Evolutionary conservation across 1,140 invertebrate genomes (phyloP), one percentile per base, ranked within the genome.

Genomic region (Scylla paramamosain): DNA sequence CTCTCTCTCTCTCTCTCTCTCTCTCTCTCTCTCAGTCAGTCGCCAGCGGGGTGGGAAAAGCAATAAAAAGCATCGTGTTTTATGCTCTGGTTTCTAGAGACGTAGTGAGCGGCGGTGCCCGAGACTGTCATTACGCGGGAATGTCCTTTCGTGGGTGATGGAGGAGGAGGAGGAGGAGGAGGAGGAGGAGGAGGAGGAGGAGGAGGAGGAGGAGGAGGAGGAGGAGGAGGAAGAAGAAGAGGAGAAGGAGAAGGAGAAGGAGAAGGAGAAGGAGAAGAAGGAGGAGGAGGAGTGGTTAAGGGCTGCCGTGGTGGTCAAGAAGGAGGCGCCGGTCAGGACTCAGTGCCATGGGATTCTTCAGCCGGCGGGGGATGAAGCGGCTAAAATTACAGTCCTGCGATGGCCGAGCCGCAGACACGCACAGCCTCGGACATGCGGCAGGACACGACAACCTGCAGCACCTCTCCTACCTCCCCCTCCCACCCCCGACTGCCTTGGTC

Each of bases 141-240:
- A 59, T 59, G 52, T 59, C 52, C 52, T 59, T 59, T 59, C 52
- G 52, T 59, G 52, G 52, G 3, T 20, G 67, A 77, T n/a, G 67
- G 67, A 77, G 67, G 67, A 77, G 67, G 67, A 77, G 67, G 67
- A n/a, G 67, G 67, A 77, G 67, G 67, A 77, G 67, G 67, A 67
- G 59, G 59, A 67, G 59, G 59, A 67, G 59, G 59, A 67, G 59
- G 59, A 67, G 59, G 48, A 52, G 48, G 48, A 52, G 48, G 48
- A 52, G 48, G 48, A 52, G 48, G 48, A 52, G 14, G 48, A 52
- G 67, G 67, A 77, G 67, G 67, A 77, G 67, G 67, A 77, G 67
- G 67, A n/a, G 67, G 67, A 77, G 67, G 67, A 77, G 67, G 67
- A 52, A 52, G 31, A 45, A 14, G 87, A 86, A 20, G 32, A 45